These are phyloP conservation scores for Nomada goodeniana DNA, from an alignment of 2,888 invertebrate genomes.

Conservation along the genomic window DNA sequence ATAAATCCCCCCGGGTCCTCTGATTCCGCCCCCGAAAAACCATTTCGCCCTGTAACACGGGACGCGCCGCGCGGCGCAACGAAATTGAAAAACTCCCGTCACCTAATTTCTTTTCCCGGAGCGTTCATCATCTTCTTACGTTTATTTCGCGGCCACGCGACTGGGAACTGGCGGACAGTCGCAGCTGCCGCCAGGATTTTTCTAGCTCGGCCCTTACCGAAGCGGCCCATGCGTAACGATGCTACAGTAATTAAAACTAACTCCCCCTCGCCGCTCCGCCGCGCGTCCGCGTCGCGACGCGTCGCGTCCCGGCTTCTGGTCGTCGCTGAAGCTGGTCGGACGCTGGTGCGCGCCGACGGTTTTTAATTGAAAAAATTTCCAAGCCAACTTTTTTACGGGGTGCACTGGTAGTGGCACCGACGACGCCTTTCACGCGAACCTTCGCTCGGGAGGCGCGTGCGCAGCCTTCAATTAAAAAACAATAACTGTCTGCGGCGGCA, in stretches of 20 bases:
- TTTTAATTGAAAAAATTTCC: conserved; percentile 83
- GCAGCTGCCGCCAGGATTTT: conserved; percentile 71
- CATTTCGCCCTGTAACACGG: not conserved
- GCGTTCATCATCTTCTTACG: conserved; percentile 59
- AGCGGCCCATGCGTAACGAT: conserved; percentile 79
- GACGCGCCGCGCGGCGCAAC: not conserved
- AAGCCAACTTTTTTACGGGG: conserved; percentile 75
- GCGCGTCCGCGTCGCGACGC: conserved; percentile 37
- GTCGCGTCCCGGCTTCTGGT: conserved; percentile 49
- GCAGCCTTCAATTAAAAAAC: conserved; percentile 77
- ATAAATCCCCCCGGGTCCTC: not conserved
- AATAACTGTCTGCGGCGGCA: conserved; percentile 70
- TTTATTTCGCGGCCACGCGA: conserved; percentile 49
- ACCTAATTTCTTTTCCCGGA: conserved; percentile 54
- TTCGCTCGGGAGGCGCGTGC: conserved; percentile 46
- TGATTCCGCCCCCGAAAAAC: not conserved
- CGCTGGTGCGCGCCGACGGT: conserved; percentile 67
- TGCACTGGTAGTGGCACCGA: conserved; percentile 21
- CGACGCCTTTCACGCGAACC: conserved; percentile 53
- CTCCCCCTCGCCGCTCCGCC: conserved; percentile 48
- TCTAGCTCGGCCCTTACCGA: conserved; percentile 71
- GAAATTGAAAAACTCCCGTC: conserved; percentile 33
- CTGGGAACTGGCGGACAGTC: conserved; percentile 51
- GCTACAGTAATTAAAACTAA: conserved; percentile 82
- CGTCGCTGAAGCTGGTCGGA: conserved; percentile 60